Conservation (phyloP, 2,113 vertebrate genomes). For the Nothobranchius furzeri region DNA sequence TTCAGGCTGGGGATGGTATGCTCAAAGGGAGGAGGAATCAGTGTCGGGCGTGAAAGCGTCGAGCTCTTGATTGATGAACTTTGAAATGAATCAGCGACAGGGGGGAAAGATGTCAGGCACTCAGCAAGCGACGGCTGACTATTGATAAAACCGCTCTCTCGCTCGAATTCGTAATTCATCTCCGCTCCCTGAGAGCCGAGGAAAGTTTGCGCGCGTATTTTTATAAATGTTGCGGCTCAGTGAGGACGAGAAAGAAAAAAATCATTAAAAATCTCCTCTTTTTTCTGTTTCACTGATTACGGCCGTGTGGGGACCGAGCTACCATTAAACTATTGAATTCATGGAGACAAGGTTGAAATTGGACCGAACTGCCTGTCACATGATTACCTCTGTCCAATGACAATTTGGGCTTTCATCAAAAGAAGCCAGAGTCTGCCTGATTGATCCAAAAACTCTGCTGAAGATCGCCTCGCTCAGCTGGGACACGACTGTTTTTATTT, state of each 20-base stretch:
- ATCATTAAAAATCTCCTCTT: conserved; percentile 78
- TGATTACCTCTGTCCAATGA: conserved; percentile 99
- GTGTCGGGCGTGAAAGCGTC: conserved; percentile 99
- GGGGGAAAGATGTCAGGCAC: conserved; percentile 99
- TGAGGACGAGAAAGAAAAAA: conserved; percentile 82
- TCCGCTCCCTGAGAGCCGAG: conserved; percentile 93
- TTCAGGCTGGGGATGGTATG: conserved; percentile 99
- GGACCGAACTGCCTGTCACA: conserved; percentile 99
- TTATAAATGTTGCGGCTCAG: conserved; percentile 82
- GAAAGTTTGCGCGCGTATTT: conserved; percentile 92
- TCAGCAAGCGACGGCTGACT: conserved; percentile 99
- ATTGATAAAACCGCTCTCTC: conserved; percentile 99
- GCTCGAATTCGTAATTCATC: conserved; percentile 99
- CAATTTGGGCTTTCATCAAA: conserved; percentile 99
- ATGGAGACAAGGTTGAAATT: conserved; percentile 99
- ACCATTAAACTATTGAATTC: conserved; percentile 99
- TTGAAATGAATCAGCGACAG: conserved; percentile 99
- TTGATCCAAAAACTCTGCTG: conserved; percentile 98
- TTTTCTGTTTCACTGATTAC: conserved; percentile 99
- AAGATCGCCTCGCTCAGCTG: conserved; percentile 94
- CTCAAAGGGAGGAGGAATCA: conserved; percentile 99
- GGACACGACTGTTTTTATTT: conserved; percentile 94
- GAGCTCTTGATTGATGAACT: conserved; percentile 99
- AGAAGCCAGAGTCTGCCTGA: conserved; percentile 99
- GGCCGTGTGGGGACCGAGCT: conserved; percentile 99